Evolutionary conservation across 53 echinoderm and acorn worm species (phyloP).

Genomic region (Holothuria scabra): DNA sequence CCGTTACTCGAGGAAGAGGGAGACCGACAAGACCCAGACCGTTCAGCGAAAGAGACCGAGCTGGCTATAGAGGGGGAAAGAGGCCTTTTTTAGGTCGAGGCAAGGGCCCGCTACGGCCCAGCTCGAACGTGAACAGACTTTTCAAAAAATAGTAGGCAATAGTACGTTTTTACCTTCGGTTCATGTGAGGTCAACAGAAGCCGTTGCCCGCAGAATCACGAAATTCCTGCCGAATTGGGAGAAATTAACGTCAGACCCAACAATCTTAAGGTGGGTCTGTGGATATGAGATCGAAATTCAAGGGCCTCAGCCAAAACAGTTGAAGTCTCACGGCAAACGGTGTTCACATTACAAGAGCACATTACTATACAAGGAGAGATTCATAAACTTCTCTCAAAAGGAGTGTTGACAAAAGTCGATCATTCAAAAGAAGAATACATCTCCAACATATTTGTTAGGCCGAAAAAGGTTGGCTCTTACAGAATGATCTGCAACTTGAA

Average conservation of each 20-base stretch:
- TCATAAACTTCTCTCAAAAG: too few species aligned
- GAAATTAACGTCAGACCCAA: conserved; percentile 47
- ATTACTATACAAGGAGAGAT: neutral
- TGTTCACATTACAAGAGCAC: neutral
- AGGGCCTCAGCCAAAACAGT: neutral
- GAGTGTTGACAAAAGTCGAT: too few species aligned
- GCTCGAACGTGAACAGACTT: too few species aligned
- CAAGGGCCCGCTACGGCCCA: too few species aligned
- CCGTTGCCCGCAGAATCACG: neutral
- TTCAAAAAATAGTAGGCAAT: too few species aligned
- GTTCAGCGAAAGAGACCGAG: too few species aligned
- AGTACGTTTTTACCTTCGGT: too few species aligned
- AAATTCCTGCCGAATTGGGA: conserved; percentile 11
- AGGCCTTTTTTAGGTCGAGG: too few species aligned
- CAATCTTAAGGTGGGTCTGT: conserved; percentile 20
- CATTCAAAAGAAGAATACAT: too few species aligned
- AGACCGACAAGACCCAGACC: too few species aligned
- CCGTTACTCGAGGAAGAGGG: too few species aligned
- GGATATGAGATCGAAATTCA: conserved; percentile 53
- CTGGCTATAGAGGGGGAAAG: too few species aligned
- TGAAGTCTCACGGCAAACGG: neutral
- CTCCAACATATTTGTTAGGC: conserved; percentile 23
- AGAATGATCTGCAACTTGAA: conserved; percentile 41
- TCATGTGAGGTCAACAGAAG: neutral
- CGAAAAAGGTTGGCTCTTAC: conserved; percentile 29